Evolutionary conservation across 35 echinoderm and acorn worm genomes (phyloP), one percentile per base, ranked within the genome.

Genomic region (Eucidaris tribuloides): DNA sequence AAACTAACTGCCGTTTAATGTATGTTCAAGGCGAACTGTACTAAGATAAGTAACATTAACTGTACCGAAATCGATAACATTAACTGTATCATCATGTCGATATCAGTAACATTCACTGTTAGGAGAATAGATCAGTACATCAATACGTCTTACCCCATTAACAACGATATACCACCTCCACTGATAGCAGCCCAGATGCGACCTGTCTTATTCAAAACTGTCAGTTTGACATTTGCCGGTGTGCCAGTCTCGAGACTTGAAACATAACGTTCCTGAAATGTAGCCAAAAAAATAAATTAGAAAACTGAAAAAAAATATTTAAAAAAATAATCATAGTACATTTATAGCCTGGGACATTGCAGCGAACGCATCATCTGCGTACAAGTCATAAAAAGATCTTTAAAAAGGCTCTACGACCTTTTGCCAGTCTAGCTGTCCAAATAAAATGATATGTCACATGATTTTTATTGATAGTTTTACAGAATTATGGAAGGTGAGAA

Each of bases 161-260:
- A 59, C 18, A 91, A 46, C n/a, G 89, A 91, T 3, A 78, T 91
- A 6, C 89, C 89, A 33, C 89, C 89, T 3, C 89, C 89, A 46
- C 68, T 62, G 36, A 91, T 80, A 18, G 46, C 58, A 30, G 54
- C 62, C 89, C 89, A 91, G 41, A 91, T 91, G 5, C 89, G 70
- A 18, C 78, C 89, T 66, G 76, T 79, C 38, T 81, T 85, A 50
- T 91, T 91, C 65, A 91, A 63, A 24, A 91, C 28, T 11, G 89
- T 91, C 82, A 91, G 42, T 40, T 85, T 91, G 57, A 91, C 24
- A 37, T 50, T 68, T 1, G 65, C 82, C 0, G 81, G 71, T 11
- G 89, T 85, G 3, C 82, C 82, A 5, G 20, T 40, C 19, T 84
- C 82, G 1, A 91, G 71, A 4, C 80, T 35, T 25, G 7, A 55